Evolutionary conservation across 2,888 invertebrate genomes (phyloP).

Genomic region (Thereva unica): DNA sequence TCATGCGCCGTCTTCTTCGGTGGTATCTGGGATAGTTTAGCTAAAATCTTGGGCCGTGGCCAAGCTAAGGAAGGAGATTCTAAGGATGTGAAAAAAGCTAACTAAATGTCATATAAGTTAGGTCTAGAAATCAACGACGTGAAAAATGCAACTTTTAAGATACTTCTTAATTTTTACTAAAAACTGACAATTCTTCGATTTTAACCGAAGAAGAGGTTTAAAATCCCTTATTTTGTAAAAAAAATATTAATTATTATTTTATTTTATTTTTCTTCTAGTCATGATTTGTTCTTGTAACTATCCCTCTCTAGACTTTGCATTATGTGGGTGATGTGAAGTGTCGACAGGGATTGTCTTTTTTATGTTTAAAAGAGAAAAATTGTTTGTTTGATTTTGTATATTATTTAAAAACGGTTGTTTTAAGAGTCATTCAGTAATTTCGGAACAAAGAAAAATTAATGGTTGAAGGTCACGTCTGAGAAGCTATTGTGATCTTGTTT

Average conservation of each 20-base stretch:
- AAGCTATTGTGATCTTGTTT: slow-evolving; percentile 16
- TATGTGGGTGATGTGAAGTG: slow-evolving; percentile 36
- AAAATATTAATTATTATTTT: slow-evolving; percentile 7
- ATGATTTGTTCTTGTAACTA: slow-evolving; percentile 4
- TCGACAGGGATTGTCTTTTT: slow-evolving; percentile 34
- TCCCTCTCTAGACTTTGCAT: slow-evolving; percentile 35
- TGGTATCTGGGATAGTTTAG: slow-evolving; percentile 97
- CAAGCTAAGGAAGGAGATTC: slow-evolving; percentile 77
- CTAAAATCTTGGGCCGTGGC: slow-evolving; percentile 82
- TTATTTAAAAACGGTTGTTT: slow-evolving; percentile 37
- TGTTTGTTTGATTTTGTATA: slow-evolving; percentile 20
- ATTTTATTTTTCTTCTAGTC: slow-evolving; percentile 36
- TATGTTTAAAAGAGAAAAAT: slow-evolving; percentile 15
- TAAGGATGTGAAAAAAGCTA: slow-evolving; percentile 81
- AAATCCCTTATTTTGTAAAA: neutral
- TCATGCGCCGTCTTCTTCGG: slow-evolving; percentile 96
- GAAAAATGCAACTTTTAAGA: slow-evolving; percentile 37
- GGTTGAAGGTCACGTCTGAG: neutral
- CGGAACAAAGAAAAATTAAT: neutral
- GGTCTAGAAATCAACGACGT: slow-evolving; percentile 9
- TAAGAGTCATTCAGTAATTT: slow-evolving; percentile 36
- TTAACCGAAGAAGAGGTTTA: no score
- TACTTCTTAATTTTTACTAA: neutral
- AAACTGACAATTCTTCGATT: no score
- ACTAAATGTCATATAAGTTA: slow-evolving; percentile 60